These are phyloP conservation scores for Mechanitis mazaeus DNA, from an alignment of 2,888 invertebrate genomes.

Conservation along the genomic window DNA sequence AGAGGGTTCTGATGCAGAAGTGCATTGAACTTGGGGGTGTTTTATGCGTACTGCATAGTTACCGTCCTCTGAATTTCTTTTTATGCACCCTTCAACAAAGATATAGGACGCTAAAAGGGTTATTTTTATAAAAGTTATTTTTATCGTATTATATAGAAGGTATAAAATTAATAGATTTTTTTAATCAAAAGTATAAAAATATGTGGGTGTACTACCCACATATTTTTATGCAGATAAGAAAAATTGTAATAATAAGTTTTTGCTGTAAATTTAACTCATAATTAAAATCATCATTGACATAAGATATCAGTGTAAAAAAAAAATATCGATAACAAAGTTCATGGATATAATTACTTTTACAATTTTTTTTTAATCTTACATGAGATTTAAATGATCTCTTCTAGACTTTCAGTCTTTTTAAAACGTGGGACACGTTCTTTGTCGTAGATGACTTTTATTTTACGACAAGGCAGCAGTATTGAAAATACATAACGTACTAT, in stretches of 20 bases:
- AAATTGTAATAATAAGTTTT: no score
- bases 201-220: no score
- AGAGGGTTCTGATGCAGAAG: slow-evolving; percentile 28
- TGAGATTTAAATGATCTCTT: not conserved
- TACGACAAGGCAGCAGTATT: not conserved
- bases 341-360: no score
- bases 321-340: no score
- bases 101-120: slow-evolving; percentile 12
- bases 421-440: not conserved
- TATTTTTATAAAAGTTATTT: not conserved
- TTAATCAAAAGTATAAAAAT: no score
- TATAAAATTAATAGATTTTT: no score
- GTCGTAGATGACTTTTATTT: not conserved
- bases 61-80: slow-evolving; percentile 29
- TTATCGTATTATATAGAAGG: not conserved
- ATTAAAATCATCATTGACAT: no score
- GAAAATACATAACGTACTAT: not conserved
- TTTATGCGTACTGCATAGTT: slow-evolving; percentile 17
- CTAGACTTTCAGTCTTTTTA: not conserved
- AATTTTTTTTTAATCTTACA: no score
- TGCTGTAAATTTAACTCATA: no score
- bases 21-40: slow-evolving; percentile 35
- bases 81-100: slow-evolving; percentile 23
- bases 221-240: no score
- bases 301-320: no score